Evolutionary conservation across 2,113 vertebrate genomes (phyloP), one percentile per base, ranked within the genome.

Genomic region (Sturnus vulgaris): DNA sequence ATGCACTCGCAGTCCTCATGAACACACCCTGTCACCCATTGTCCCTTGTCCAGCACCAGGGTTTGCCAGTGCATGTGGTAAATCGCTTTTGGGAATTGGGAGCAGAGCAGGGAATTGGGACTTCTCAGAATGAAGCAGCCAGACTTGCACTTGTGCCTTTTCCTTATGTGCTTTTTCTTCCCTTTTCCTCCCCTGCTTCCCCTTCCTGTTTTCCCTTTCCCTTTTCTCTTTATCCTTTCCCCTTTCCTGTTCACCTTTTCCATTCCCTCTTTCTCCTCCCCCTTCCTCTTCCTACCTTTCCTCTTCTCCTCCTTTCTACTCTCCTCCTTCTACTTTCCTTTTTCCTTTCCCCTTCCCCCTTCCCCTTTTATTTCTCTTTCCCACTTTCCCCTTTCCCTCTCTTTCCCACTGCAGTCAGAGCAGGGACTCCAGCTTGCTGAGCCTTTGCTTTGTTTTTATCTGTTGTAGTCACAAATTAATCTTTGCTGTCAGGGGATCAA

Each of bases 381-480:
- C 24, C 37, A 10, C 37, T 24, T n/a, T 9, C 3, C 7, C n/a
- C 12, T 28, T 39, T 16, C 24, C 25, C 7, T 16, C 21, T 40
- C 52, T 13, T 24, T 40, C 31, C 40, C 49, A 1, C 39, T 42
- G 24, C 53, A 23, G 42, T 12, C 7, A 7, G 52, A 82, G 42
- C 52, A 30, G 40, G 27, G 20, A 14, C 46, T 69, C 50, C 69
- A n/a, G 72, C 60, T 75, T 42, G 27, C 56, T 1, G 10, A 92
- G 73, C 61, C 56, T 89, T 82, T 35, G 60, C 82, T 88, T 88
- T 90, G 71, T 82, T 84, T 78, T 76, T 53, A 18, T 2, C 60
- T 24, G 77, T 87, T 76, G 73, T 85, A 84, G 52, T 91, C 87
- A 31, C 81, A 91, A 91, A 95, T 96, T 95, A 96, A 96, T 96